phyloP scores from a whole-genome alignment of 2,113 vertebrate species.

The Megaceryle torquata region DNA sequence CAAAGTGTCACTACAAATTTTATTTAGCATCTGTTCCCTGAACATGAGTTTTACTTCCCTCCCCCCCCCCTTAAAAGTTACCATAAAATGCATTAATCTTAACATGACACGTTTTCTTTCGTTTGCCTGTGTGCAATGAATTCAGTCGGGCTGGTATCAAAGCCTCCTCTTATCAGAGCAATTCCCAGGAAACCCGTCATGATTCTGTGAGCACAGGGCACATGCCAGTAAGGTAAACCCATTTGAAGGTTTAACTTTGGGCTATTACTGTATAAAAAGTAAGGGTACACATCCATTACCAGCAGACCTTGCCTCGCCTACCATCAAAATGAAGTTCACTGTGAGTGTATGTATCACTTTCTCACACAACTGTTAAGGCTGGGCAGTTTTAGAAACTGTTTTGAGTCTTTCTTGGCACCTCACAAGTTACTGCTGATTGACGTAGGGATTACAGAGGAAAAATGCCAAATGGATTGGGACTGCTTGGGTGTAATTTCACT shows the following conservation, averaged over 20 bases:
- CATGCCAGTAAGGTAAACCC: conserved; percentile 30
- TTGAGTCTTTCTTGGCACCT: background rate
- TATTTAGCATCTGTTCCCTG: background rate
- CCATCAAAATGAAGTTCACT: conserved; percentile 54
- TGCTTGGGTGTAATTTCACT: too few relatives aligned
- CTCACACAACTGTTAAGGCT: background rate
- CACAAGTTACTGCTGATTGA: background rate
- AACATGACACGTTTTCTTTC: background rate
- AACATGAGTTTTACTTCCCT: background rate
- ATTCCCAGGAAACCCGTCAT: background rate
- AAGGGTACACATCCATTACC: background rate
- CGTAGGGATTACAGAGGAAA: too few relatives aligned
- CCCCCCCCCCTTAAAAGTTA: background rate
- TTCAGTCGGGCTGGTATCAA: background rate
- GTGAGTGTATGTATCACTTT: conserved; percentile 46
- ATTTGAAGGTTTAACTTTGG: conserved; percentile 16
- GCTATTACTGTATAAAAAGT: conserved; percentile 62
- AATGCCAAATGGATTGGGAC: too few relatives aligned
- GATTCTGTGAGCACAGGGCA: background rate
- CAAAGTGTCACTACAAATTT: background rate
- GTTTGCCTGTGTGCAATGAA: background rate
- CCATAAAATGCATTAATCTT: background rate
- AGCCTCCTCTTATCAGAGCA: background rate
- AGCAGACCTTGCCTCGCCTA: background rate
- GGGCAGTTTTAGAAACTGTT: background rate